These are phyloP conservation scores for Petromus typicus DNA, from an alignment of 2,113 vertebrate genomes.

Conservation along the genomic window DNA sequence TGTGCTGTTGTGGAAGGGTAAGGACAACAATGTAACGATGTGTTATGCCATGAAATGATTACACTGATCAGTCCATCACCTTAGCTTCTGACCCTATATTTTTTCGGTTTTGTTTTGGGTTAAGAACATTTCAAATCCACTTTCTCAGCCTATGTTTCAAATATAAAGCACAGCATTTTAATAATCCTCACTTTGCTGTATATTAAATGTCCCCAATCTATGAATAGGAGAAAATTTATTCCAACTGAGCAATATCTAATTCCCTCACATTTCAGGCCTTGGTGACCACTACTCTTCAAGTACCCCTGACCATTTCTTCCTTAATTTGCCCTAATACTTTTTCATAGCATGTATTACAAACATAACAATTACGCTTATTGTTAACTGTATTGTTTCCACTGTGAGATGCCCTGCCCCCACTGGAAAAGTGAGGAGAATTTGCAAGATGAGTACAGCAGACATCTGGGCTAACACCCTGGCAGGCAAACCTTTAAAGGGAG, in stretches of 20 bases:
- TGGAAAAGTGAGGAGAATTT: background rate
- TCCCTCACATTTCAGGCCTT: background rate
- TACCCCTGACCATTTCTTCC: background rate
- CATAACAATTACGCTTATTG: background rate
- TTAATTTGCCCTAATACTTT: background rate
- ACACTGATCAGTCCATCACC: background rate
- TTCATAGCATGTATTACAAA: background rate
- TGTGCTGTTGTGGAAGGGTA: background rate
- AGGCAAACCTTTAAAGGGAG: background rate
- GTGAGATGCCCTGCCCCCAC: background rate
- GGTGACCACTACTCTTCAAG: background rate
- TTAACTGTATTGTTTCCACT: background rate
- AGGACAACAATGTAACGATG: background rate
- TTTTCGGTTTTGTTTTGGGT: background rate
- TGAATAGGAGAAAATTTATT: background rate
- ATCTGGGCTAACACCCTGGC: background rate
- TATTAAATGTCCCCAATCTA: background rate
- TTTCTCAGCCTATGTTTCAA: background rate
- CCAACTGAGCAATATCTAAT: background rate
- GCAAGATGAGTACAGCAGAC: background rate
- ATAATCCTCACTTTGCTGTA: background rate
- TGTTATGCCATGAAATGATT: background rate
- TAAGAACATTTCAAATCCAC: background rate
- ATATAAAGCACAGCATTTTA: background rate
- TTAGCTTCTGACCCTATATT: background rate